phyloP scores from a whole-genome alignment of 2,113 vertebrate species.

The Grantiella picta region DNA sequence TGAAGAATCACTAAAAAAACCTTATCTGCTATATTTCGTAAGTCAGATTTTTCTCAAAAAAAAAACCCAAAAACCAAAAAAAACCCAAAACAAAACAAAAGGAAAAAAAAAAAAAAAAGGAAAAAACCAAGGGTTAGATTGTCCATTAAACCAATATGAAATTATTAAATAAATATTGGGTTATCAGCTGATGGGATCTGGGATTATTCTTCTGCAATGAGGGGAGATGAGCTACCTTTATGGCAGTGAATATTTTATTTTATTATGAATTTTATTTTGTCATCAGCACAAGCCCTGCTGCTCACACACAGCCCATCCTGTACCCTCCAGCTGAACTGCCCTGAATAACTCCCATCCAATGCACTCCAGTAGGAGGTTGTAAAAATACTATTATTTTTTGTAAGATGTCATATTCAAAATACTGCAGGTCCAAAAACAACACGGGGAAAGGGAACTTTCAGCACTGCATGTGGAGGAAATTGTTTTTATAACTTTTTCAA shows the following conservation, averaged over 20 bases:
- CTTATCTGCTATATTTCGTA: not conserved
- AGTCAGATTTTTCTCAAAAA: not conserved
- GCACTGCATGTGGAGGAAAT: not conserved
- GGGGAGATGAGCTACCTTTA: not conserved
- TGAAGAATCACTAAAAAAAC: not conserved
- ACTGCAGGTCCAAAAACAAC: slow-evolving; percentile 31
- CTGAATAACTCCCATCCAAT: not conserved
- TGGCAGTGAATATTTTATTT: not conserved
- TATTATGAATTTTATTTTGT: not conserved
- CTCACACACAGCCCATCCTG: rapidly evolving
- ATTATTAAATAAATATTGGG: not conserved
- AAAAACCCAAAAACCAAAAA: not conserved
- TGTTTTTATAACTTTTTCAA: slow-evolving; percentile 2
- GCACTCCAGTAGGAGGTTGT: slow-evolving; percentile 12
- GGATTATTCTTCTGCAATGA: not conserved
- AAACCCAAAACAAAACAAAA: too few species aligned
- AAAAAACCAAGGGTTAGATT: not conserved
- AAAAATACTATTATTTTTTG: slow-evolving; percentile 16
- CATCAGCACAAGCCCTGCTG: not conserved
- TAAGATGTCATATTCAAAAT: not conserved
- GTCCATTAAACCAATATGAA: not conserved
- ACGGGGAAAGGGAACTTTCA: not conserved
- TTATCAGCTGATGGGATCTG: not conserved
- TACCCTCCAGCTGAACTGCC: not conserved
- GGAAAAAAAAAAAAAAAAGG: not conserved